phyloP scores from a whole-genome alignment of 2,797 vertebrate species.

The Gallinago solitaria region DNA sequence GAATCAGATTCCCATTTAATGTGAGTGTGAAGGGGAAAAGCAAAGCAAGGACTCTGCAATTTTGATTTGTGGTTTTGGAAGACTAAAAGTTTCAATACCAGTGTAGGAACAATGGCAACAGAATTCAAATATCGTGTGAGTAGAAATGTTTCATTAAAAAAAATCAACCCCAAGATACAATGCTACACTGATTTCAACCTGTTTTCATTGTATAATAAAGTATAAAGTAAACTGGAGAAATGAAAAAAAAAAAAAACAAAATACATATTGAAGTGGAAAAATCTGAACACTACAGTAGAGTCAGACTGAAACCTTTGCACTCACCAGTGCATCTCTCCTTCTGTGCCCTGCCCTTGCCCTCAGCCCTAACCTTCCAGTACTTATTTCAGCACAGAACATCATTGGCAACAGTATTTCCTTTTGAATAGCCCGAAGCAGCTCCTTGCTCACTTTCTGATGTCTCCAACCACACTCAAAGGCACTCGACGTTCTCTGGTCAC shows the following conservation, averaged over 20 bases:
- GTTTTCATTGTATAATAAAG: not conserved
- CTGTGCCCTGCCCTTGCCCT: not conserved
- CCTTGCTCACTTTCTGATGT: fast-evolving
- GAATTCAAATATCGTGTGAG: not conserved
- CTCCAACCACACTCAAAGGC: not conserved
- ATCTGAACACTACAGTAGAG: not conserved
- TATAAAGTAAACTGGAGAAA: not conserved
- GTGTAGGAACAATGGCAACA: not conserved
- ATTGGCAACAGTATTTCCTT: not conserved
- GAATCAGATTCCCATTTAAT: not conserved
- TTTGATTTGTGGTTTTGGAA: not conserved
- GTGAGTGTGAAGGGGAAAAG: not conserved
- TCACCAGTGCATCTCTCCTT: not conserved
- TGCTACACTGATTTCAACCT: not conserved
- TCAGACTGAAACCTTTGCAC: not conserved
- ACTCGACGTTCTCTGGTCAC: not conserved
- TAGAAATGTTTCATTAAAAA: not conserved
- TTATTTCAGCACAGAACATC: not conserved
- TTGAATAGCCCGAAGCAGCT: not conserved
- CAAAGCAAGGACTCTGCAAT: not conserved
- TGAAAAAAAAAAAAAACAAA: not conserved
- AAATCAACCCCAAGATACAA: not conserved
- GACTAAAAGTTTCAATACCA: not conserved
- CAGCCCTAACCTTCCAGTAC: not conserved
- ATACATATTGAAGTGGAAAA: not conserved